These are phyloP conservation scores for Apodemus agrarius DNA, from an alignment of 2,797 vertebrate species.

Conservation along the genomic window DNA sequence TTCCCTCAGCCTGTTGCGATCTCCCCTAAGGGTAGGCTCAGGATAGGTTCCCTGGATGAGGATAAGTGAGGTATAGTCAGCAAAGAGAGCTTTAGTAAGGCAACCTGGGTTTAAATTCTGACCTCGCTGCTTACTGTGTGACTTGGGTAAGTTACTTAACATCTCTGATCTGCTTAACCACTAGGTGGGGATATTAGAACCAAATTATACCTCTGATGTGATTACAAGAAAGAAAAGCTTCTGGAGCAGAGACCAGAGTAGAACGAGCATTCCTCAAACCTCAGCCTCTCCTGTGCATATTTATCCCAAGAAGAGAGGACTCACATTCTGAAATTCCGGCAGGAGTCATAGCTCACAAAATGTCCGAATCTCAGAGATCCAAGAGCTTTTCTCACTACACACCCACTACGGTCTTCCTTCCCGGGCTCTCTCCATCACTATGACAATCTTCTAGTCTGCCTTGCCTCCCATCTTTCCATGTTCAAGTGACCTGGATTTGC, in stretches of 20 bases:
- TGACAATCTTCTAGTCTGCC: not conserved
- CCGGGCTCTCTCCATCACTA: rapidly evolving
- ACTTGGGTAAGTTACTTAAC: not conserved
- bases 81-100: not conserved
- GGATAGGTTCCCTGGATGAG: not conserved
- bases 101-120: not conserved
- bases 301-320: not conserved
- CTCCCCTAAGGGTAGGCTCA: not conserved
- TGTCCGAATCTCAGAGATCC: not conserved
- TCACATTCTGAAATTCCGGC: not conserved
- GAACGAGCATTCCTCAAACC: not conserved
- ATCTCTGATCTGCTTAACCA: not conserved
- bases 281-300: not conserved
- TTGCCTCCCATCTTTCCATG: not conserved
- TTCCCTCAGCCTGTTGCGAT: not conserved
- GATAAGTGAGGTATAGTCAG: not conserved
- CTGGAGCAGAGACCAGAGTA: not conserved
- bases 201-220: not conserved
- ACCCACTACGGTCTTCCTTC: not conserved
- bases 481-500: not conserved
- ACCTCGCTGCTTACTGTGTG: not conserved
- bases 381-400: not conserved
- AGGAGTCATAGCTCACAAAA: not conserved
- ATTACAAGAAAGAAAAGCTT: not conserved
- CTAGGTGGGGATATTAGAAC: not conserved